Evolutionary conservation across 2,113 vertebrate species (phyloP).

Genomic region (Recurvirostra avosetta): DNA sequence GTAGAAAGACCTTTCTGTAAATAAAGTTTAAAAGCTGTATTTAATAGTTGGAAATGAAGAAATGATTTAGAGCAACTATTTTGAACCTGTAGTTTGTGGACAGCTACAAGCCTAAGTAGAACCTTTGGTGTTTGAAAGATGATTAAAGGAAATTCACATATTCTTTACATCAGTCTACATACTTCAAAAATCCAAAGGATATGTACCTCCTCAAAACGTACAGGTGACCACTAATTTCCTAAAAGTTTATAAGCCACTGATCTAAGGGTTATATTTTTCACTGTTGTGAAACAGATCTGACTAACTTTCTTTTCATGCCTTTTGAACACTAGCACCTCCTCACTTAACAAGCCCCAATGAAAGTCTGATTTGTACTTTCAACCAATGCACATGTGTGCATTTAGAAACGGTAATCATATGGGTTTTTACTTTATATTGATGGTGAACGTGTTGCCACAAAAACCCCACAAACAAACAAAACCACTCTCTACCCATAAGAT

Average conservation of each 20-base stretch:
- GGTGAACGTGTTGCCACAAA: not conserved
- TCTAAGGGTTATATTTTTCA: not conserved
- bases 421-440: not conserved
- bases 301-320: not conserved
- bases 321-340: not conserved
- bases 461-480: not conserved
- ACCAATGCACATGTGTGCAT: not conserved
- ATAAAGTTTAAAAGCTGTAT: not conserved
- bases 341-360: not conserved
- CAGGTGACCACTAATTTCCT: not conserved
- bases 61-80: not conserved
- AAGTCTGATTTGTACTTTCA: not conserved
- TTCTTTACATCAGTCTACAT: not conserved
- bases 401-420: not conserved
- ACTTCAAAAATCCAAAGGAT: not conserved
- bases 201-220: not conserved
- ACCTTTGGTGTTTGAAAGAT: not conserved
- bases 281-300: not conserved
- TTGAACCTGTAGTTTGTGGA: not conserved
- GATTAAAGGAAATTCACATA: not conserved
- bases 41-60: not conserved
- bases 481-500: not conserved
- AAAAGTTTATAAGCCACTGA: not conserved
- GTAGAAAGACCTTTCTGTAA: not conserved
- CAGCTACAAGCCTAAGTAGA: not conserved